These are phyloP conservation scores for Tanypteryx hageni DNA, from an alignment of 2,888 invertebrate species.

Conservation along the genomic window DNA sequence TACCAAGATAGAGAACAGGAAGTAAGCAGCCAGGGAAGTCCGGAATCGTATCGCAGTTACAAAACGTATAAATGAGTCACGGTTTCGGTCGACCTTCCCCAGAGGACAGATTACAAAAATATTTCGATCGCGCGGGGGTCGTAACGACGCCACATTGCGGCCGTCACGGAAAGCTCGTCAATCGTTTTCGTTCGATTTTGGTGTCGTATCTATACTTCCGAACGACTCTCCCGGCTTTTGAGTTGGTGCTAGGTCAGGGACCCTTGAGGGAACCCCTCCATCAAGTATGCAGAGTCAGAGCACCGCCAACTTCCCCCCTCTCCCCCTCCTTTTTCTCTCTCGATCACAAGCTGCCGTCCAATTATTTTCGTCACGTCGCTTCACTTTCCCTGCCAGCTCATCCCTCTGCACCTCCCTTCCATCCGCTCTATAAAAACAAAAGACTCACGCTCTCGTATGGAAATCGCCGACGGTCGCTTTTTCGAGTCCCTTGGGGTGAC, in stretches of 20 bases:
- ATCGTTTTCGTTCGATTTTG: too few species aligned
- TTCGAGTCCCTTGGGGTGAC: neutral
- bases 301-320: neutral
- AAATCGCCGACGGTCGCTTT: neutral
- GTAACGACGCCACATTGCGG: too few species aligned
- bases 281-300: neutral
- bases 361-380: constrained; percentile 57
- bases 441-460: neutral
- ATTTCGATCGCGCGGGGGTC: neutral
- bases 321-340: neutral
- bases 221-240: neutral
- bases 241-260: constrained; percentile 27
- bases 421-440: neutral
- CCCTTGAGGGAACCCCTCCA: neutral
- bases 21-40: neutral
- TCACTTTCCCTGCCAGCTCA: constrained; percentile 24
- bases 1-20: neutral
- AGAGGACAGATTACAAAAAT: neutral
- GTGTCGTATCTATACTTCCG: too few species aligned
- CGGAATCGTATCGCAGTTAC: neutral
- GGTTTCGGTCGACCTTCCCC: neutral
- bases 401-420: neutral
- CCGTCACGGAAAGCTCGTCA: too few species aligned
- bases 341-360: neutral
- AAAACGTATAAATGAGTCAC: constrained; percentile 4